These are phyloP conservation scores for Spilosoma lubricipeda DNA, from an alignment of 2,888 invertebrate species.

Conservation along the genomic window DNA sequence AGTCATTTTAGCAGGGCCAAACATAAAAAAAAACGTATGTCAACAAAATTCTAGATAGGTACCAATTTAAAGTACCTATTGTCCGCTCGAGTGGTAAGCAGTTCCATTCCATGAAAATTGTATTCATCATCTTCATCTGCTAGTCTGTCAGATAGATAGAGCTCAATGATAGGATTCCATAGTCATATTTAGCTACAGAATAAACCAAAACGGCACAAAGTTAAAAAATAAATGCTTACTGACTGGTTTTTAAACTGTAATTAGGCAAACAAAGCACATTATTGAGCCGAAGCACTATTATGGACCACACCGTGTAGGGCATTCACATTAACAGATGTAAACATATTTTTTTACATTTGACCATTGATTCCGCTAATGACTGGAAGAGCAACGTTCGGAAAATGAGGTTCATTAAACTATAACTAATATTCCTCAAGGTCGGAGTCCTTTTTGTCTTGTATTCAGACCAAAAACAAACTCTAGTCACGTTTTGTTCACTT, in stretches of 20 bases:
- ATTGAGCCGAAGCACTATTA: background rate
- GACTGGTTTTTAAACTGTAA: background rate
- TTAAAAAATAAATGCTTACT: background rate
- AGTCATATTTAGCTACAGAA: background rate
- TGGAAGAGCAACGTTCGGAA: constrained; percentile 31
- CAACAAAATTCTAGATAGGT: too few relatives aligned
- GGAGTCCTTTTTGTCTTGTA: constrained; percentile 30
- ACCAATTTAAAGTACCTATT: too few relatives aligned
- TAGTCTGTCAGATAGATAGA: background rate
- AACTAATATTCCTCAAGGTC: constrained; percentile 36
- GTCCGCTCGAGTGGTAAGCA: background rate
- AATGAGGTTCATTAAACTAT: constrained; percentile 44
- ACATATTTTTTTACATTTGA: constrained; percentile 22
- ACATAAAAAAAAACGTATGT: too few relatives aligned
- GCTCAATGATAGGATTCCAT: background rate
- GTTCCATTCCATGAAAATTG: background rate
- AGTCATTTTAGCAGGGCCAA: too few relatives aligned
- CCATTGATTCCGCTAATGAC: constrained; percentile 55
- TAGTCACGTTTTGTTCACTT: constrained; percentile 32
- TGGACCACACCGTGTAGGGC: background rate
- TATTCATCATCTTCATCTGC: too few relatives aligned
- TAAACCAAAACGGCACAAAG: background rate
- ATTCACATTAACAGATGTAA: constrained; percentile 22
- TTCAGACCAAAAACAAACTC: constrained; percentile 26
- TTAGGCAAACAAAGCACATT: constrained; percentile 2